Percentiles rank a stretch among this genome's conserved stretches.
Conservation (phyloP, 2,797 vertebrate species). For the Helostoma temminkii region DNA sequence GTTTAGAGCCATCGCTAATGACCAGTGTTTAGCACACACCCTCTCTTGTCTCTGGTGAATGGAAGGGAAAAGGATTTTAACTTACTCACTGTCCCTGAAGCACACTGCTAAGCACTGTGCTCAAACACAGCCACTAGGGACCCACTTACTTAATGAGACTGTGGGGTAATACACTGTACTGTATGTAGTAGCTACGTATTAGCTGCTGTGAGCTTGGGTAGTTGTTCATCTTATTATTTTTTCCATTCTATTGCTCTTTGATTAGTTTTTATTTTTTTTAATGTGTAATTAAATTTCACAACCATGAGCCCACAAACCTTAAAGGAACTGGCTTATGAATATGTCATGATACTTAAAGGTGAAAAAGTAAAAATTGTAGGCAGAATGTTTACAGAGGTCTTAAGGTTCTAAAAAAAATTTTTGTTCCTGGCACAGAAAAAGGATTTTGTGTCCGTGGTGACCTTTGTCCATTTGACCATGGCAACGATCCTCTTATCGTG, state of each 20-base stretch:
- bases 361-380: not conserved
- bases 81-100: constrained; percentile 70
- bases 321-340: not conserved
- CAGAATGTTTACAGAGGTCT: not conserved
- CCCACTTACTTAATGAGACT: constrained; percentile 70
- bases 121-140: constrained; percentile 51
- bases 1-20: constrained; percentile 77
- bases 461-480: constrained; percentile 96
- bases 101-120: constrained; percentile 52
- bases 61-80: constrained; percentile 60
- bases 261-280: not conserved
- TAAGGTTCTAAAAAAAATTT: not conserved
- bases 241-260: not conserved
- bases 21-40: constrained; percentile 66
- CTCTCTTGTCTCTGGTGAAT: constrained; percentile 42
- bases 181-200: constrained; percentile 3
- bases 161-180: constrained; percentile 42
- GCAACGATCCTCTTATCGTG: constrained; percentile 96
- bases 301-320: not conserved
- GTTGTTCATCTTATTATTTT: constrained; percentile 21
- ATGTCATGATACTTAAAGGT: not conserved
- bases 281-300: not conserved
- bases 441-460: constrained; percentile 98
- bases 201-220: constrained; percentile 6
- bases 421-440: constrained; percentile 86